Conservation (phyloP, 1,140 invertebrate genomes). For the Medauroidea extradentata region DNA sequence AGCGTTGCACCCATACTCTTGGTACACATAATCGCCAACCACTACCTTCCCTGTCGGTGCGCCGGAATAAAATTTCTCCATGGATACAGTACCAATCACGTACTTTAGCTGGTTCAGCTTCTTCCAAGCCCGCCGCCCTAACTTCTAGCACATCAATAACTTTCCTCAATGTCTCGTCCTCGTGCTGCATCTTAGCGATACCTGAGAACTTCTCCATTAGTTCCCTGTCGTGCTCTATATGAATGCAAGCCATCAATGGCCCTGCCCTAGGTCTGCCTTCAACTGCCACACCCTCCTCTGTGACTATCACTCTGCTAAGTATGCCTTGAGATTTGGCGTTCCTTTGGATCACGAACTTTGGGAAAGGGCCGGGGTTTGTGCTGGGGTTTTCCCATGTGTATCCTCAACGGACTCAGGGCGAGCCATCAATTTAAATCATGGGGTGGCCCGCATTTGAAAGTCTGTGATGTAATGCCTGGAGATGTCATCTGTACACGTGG, state of each 20-base stretch:
- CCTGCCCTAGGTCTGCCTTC: not conserved
- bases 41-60: not conserved
- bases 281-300: not conserved
- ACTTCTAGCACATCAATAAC: not conserved
- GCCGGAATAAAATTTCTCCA: not conserved
- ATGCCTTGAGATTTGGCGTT: conserved; percentile 34
- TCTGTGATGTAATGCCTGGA: too few relatives aligned
- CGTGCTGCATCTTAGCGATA: not conserved
- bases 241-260: not conserved
- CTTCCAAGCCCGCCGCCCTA: not conserved
- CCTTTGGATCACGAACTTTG: too few relatives aligned
- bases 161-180: not conserved
- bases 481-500: too few relatives aligned
- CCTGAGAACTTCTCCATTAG: not conserved
- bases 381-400: too few relatives aligned
- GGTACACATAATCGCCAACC: not conserved
- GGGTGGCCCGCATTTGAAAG: too few relatives aligned
- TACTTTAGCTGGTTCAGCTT: not conserved
- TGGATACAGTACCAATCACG: not conserved
- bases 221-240: not conserved
- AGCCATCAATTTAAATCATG: too few relatives aligned
- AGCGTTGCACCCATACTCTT: not conserved
- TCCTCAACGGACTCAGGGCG: too few relatives aligned
- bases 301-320: not conserved
- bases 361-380: too few relatives aligned